Evolutionary conservation across 1,140 invertebrate species (phyloP).

Genomic region (Meloidogyne exigua): DNA sequence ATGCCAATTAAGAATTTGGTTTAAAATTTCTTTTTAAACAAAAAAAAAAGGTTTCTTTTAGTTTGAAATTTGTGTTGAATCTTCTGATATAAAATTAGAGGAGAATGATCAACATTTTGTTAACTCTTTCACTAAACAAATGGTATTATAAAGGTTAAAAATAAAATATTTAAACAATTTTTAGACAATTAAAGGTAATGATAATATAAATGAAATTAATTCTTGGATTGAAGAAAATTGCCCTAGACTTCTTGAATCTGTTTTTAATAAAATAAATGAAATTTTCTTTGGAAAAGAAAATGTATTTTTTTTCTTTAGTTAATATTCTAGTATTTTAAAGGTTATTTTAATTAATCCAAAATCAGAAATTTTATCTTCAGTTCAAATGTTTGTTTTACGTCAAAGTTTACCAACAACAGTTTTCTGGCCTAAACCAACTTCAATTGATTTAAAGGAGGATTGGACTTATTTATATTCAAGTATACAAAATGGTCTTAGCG

Average conservation of each 20-base stretch:
- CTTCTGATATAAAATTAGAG: constrained; percentile 13
- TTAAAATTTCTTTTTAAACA: not conserved
- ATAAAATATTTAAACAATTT: not conserved
- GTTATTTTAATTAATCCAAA: constrained; percentile 6
- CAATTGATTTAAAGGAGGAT: not conserved
- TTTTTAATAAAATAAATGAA: constrained; percentile 16
- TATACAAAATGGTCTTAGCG: constrained; percentile 23
- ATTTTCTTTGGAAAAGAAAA: constrained; percentile 13
- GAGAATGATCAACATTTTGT: constrained; percentile 21
- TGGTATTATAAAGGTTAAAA: constrained; percentile 17
- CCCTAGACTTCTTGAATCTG: constrained; percentile 17
- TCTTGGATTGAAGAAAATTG: constrained; percentile 32
- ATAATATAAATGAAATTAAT: constrained; percentile 11
- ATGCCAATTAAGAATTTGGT: constrained; percentile 19
- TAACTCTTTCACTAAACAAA: constrained; percentile 30
- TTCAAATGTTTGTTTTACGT: constrained; percentile 43
- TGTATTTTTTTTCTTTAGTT: not conserved
- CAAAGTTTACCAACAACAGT: constrained; percentile 25
- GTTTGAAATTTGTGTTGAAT: constrained; percentile 19
- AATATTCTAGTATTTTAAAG: not conserved
- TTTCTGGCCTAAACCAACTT: constrained; percentile 31
- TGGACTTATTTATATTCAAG: constrained; percentile 25
- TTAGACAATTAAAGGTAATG: constrained; percentile 17
- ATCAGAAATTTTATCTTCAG: constrained; percentile 33
- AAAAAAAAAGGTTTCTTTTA: not conserved